A percentile compares a stretch with the other conserved stretches of the same genome.
Conservation (phyloP, 1,140 invertebrate genomes). For the Colletes gigas region DNA sequence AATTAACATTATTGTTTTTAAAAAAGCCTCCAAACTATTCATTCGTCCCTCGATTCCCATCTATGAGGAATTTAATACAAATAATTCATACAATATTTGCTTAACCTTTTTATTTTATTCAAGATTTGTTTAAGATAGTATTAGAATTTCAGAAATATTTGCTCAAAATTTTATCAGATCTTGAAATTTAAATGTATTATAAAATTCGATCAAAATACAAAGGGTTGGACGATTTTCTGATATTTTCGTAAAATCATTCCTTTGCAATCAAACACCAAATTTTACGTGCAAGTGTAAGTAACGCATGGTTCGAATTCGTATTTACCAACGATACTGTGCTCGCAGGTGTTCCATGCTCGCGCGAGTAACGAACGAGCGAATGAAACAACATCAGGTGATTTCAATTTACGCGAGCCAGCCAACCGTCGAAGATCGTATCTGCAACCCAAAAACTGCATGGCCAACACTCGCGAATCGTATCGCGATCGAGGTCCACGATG, state of each 20-base stretch:
- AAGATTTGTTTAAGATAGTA: too few relatives aligned
- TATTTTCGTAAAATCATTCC: background rate
- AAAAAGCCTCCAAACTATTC: too few relatives aligned
- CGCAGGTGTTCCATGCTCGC: slow-evolving; percentile 47
- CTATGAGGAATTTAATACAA: too few relatives aligned
- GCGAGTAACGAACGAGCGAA: slow-evolving; percentile 30
- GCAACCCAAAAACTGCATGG: slow-evolving; percentile 41
- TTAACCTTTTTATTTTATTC: too few relatives aligned
- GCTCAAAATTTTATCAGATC: too few relatives aligned
- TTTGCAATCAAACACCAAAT: too few relatives aligned
- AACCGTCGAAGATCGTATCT: slow-evolving; percentile 46
- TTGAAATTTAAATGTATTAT: too few relatives aligned
- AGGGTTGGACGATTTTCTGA: background rate
- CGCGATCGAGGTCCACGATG: slow-evolving; percentile 41
- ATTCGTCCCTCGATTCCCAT: too few relatives aligned
- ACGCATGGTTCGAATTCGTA: slow-evolving; percentile 31
- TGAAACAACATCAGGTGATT: slow-evolving; percentile 37
- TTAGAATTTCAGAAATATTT: too few relatives aligned
- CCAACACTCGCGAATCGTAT: slow-evolving; percentile 31
- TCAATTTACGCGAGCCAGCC: slow-evolving; percentile 50
- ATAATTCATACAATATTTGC: too few relatives aligned
- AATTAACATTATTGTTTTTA: too few relatives aligned
- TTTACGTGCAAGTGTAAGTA: too few relatives aligned
- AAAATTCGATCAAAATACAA: background rate
- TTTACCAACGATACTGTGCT: slow-evolving; percentile 27